Percentiles rank a stretch among this genome's conserved stretches.
Conservation (phyloP, 2,888 invertebrate genomes). For the Drosophila anomalata region DNA sequence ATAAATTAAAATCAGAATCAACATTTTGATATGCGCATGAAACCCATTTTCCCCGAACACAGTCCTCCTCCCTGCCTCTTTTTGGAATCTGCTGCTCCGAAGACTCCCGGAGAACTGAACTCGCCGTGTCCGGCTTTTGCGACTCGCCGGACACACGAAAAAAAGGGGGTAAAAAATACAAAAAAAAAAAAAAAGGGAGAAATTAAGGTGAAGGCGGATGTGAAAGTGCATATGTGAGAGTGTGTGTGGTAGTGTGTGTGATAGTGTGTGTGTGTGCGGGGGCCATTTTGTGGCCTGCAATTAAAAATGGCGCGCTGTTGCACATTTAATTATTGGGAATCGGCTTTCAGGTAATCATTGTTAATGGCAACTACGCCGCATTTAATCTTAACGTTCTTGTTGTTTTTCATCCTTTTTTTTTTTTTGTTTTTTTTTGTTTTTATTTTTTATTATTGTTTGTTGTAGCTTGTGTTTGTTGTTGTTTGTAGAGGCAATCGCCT, state of each 20-base stretch:
- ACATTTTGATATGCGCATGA: slow-evolving; percentile 71
- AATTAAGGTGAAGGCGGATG: slow-evolving; percentile 22
- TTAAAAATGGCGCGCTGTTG: slow-evolving; percentile 79
- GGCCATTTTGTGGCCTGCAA: slow-evolving; percentile 72
- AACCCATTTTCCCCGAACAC: slow-evolving; percentile 40
- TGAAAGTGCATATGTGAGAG: neutral
- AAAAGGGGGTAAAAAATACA: neutral
- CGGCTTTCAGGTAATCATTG: slow-evolving; percentile 80
- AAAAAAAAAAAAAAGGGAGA: neutral
- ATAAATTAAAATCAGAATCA: slow-evolving; percentile 77
- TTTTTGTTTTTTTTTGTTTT: no score
- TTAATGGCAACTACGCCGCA: slow-evolving; percentile 78
- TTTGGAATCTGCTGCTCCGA: slow-evolving; percentile 25
- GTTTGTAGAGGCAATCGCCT: slow-evolving; percentile 45
- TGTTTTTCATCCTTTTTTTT: neutral
- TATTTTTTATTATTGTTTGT: slow-evolving; percentile 4
- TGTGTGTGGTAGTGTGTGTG: neutral
- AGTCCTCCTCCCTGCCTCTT: neutral
- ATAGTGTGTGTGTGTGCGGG: slow-evolving; percentile 21
- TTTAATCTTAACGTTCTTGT: slow-evolving; percentile 68
- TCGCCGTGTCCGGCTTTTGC: slow-evolving; percentile 27
- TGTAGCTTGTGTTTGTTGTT: slow-evolving; percentile 14
- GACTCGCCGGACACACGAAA: slow-evolving; percentile 33
- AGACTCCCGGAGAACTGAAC: slow-evolving; percentile 30
- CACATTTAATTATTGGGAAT: slow-evolving; percentile 80